These are phyloP conservation scores for Gobius niger DNA, from an alignment of 2,113 vertebrate genomes.

Conservation along the genomic window DNA sequence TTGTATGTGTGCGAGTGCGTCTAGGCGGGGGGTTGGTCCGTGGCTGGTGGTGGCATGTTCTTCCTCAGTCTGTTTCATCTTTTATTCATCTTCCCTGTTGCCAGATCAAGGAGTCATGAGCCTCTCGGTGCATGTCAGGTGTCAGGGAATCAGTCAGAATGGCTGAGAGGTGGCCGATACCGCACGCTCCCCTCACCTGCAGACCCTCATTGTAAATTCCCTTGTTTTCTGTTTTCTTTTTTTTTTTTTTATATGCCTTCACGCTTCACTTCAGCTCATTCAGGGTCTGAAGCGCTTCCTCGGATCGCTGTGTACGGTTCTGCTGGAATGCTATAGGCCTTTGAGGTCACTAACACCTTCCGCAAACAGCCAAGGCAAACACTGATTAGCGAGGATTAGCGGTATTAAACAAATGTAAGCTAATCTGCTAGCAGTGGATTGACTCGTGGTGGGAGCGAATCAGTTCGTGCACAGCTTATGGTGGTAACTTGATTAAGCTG, in stretches of 20 bases:
- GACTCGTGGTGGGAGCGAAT: background rate
- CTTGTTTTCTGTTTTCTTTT: conserved; percentile 26
- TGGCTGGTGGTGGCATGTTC: conserved; percentile 66
- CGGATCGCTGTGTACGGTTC: conserved; percentile 29
- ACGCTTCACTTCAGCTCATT: conserved; percentile 31
- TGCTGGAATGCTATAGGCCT: conserved; percentile 53
- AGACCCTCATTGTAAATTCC: conserved; percentile 24
- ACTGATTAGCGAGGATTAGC: conserved; percentile 68
- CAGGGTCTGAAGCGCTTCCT: conserved; percentile 21
- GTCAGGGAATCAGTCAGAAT: conserved; percentile 71
- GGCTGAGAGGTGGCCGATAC: conserved; percentile 59
- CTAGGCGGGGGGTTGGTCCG: conserved; percentile 29
- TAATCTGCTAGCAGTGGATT: conserved; percentile 31
- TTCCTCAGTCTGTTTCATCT: conserved; percentile 72
- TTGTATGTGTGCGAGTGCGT: conserved; percentile 18
- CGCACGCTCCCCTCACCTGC: conserved; percentile 49
- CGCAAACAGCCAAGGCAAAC: conserved; percentile 70
- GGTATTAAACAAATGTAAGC: conserved; percentile 61
- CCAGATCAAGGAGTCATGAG: conserved; percentile 71
- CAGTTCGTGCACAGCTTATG: background rate
- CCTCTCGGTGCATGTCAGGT: conserved; percentile 70
- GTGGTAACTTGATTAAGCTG: background rate
- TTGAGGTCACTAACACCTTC: conserved; percentile 66
- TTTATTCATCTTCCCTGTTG: conserved; percentile 73
- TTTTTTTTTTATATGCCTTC: conserved; percentile 11